These are phyloP conservation scores for Tetranychus truncatus DNA, from an alignment of 2,888 invertebrate genomes.

Conservation along the genomic window DNA sequence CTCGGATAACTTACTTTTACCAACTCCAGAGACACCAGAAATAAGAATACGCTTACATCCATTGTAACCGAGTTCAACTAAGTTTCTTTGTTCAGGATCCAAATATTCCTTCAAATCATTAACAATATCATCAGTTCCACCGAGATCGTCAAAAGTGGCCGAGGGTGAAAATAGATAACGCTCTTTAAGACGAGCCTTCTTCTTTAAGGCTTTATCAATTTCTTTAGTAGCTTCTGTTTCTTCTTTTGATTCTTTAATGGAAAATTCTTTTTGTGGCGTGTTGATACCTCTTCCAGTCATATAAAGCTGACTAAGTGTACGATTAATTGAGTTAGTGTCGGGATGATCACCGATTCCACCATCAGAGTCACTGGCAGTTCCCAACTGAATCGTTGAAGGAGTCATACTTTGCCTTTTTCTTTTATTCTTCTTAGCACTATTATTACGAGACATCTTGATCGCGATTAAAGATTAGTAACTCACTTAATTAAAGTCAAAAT, in stretches of 20 bases:
- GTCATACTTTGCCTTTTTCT: not conserved
- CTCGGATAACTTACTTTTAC: conserved; percentile 41
- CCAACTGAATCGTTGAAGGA: no score
- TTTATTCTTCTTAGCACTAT: not conserved
- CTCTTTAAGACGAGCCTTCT: conserved; percentile 19
- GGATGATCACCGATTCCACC: not conserved
- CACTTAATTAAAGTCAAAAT: no score
- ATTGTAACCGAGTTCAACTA: conserved; percentile 53
- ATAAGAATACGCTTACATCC: conserved; percentile 76
- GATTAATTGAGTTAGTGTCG: not conserved
- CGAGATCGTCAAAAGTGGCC: conserved; percentile 52
- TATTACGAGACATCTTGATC: no score
- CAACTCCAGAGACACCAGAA: conserved; percentile 91
- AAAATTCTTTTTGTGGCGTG: not conserved
- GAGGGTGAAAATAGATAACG: conserved; percentile 28
- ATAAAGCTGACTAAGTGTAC: not conserved
- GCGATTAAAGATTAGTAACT: no score
- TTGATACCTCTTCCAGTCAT: not conserved
- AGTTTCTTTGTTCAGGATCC: conserved; percentile 70
- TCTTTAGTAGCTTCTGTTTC: not conserved
- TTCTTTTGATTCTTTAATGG: not conserved
- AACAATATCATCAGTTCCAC: conserved; percentile 50
- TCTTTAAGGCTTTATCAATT: conserved; percentile 16
- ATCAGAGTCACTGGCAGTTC: not conserved
- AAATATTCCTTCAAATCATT: conserved; percentile 52